Evolutionary conservation across 2,113 vertebrate species (phyloP), one percentile per base, ranked within the genome.

Genomic region (Oncorhynchus gorbuscha): DNA sequence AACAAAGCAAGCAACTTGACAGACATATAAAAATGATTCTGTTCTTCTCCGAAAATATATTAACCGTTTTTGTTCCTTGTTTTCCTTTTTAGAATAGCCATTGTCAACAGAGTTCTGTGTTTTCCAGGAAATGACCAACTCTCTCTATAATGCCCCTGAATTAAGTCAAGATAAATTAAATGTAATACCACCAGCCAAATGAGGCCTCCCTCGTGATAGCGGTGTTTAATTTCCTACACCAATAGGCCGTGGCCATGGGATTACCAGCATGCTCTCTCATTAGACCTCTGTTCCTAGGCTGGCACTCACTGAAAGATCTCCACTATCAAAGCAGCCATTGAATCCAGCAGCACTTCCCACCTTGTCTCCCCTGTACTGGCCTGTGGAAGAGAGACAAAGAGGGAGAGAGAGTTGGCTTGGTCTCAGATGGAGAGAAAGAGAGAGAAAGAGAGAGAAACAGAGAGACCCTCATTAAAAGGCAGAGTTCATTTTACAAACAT

Each of bases 11-110:
- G 92, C 93, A 93, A 93, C 89, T 81, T 83, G 86, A 92, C 91
- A 67, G 83, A 90, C 84, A 92, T 94, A 92, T 90, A 87, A 93
- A 94, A 94, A 94, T 94, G 93, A 94, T 91, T 94, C 92, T 93
- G 89, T 88, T 92, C 81, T 85, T 90, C 85, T 90, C 81, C 87
- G 90, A 94, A 94, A 94, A 94, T 94, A 94, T 94, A 93, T 91
- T 84, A 93, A 88, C 87, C 84, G 81, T 89, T 89, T 75, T 86
- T 91, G 81, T 88, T 88, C 81, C 75, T 83, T 70, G 2, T 79
- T 84, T 85, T 85, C 74, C 87, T 77, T 90, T 71, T 86, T 90
- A 92, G 39, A 92, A 93, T 93, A 91, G 83, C 91, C 87, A 87
- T 89, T 85, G 88, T 91, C 88, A 87, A 87, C 89, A 87, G 85